These are phyloP conservation scores for Illadopsis cleaveri DNA, from an alignment of 2,113 vertebrate genomes.

Conservation along the genomic window DNA sequence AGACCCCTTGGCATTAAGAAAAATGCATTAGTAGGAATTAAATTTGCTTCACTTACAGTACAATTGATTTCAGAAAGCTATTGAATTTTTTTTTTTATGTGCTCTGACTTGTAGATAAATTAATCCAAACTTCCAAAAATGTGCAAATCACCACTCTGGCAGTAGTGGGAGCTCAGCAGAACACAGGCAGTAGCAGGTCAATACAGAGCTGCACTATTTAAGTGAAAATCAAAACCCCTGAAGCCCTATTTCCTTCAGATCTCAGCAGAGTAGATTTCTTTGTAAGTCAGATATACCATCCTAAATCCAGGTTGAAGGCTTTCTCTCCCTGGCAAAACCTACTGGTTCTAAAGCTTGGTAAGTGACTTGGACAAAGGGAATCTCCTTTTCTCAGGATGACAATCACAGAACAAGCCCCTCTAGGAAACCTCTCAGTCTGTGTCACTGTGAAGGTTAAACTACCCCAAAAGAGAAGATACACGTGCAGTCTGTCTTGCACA, in stretches of 20 bases:
- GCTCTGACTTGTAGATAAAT: not conserved
- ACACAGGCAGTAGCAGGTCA: not conserved
- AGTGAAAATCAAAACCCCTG: not conserved
- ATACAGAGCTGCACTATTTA: not conserved
- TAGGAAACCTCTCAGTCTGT: not conserved
- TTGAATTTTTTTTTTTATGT: not conserved
- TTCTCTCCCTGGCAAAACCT: not conserved
- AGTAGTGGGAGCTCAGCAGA: not conserved
- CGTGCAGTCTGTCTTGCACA: not conserved
- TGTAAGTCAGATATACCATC: not conserved
- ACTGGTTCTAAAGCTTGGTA: not conserved
- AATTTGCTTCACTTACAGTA: not conserved
- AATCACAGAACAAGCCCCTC: not conserved
- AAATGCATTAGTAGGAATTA: not conserved
- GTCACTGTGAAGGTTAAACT: not conserved
- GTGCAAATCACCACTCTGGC: not conserved
- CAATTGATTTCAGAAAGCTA: not conserved
- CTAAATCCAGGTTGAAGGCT: not conserved
- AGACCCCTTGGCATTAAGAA: conserved; percentile 16
- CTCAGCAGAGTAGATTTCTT: not conserved
- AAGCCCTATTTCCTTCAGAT: not conserved
- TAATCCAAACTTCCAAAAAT: not conserved
- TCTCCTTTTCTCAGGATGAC: not conserved
- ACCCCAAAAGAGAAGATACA: not conserved
- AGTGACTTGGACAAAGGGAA: fast-evolving